Base-by-base conservation (phyloP, 2,888 invertebrate genomes). In the Rotaria macrura region DNA sequence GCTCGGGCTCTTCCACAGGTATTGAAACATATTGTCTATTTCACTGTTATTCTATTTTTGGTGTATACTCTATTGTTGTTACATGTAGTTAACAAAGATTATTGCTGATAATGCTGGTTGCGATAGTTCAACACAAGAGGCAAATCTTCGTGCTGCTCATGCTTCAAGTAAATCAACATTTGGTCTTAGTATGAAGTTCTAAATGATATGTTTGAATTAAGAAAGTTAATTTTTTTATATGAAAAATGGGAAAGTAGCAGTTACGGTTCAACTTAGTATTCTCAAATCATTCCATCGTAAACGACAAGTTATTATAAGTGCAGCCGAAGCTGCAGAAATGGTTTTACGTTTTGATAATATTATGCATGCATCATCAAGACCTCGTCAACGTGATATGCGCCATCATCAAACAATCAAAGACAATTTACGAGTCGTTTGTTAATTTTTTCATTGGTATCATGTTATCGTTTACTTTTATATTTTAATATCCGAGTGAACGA, bases 81-180 rank as follows among this genome's bases (percentile, higher is more conserved):
- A n/a, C n/a, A n/a, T n/a, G n/a, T n/a, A 95, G 88, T 92, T 99
- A 88, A 99, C 99, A 0, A 95, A 95, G 40, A 95, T 95, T 86
- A 97, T 99, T 87, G 96, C 97, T 57, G 99, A 99, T 91, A 99
- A 99, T 92, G 99, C 96, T 87, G 99, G 99, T 87, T 97, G 95
- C 90, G 99, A 99, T 92, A 96, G 97, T 83, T 95, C 97, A 0
- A 96, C 97, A 89, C 93, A 97, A 87, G 93, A 99, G 86, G 94
- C 96, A 29, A 94, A 96, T 88, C 93, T 99, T 87, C 92, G 96
- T 87, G 97, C 99, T 20, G 93, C 94, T 17, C 98, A 99, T 91
- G 94, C 95, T 57, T 93, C 94, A 88, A 95, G 95, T 84, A 93
- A 94, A 87, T 91, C 90, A 88, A 94, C 94, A 3, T 93, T 93